Base-by-base conservation (phyloP, 2,113 vertebrate species). In the Archilochus colubris region DNA sequence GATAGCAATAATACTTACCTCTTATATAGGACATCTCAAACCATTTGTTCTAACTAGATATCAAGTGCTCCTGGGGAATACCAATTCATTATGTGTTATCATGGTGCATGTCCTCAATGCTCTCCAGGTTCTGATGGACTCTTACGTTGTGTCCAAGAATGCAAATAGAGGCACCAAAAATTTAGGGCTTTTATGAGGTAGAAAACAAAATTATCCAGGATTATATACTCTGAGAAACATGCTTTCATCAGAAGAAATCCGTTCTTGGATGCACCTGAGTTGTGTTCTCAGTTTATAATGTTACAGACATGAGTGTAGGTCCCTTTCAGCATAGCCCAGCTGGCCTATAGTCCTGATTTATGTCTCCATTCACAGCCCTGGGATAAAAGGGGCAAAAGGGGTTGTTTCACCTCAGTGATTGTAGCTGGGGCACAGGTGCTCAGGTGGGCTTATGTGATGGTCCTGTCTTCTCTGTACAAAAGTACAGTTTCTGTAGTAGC, bases 1-100 rank as follows among this genome's bases (percentile, higher is more conserved):
- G 2, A 67, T 51, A 53, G 79, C 79, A 88, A 86, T 94, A 93
- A 79, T 38, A 62, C n/a, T n/a, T 38, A 62, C n/a, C 30, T 93
- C 24, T 80, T 80, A 22, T 3, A 40, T 20, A 70, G 68, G 38
- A 46, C 36, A 74, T 67, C 55, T 86, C 48, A 51, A 77, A 70
- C 23, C n/a, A 33, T 70, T 89, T 85, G 63, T 7, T 58, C 61
- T 63, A 74, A 62, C 61, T 53, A 6, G 6, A 74, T 67, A 51
- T 75, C 36, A 20, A 50, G 20, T 1, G 2, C 55, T 50, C 9
- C 63, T 22, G 36, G 21, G 55, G 21, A 86, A 77, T 73, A 62
- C 31, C 14, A 54, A 2, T 93, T 85, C 55, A 50, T 73, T 81
- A 18, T 27, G 18, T 46, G 18, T 27, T 46, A 40, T 19, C 9